These are phyloP conservation scores for Chionoecetes opilio DNA, from an alignment of 1,140 invertebrate species.

Conservation along the genomic window DNA sequence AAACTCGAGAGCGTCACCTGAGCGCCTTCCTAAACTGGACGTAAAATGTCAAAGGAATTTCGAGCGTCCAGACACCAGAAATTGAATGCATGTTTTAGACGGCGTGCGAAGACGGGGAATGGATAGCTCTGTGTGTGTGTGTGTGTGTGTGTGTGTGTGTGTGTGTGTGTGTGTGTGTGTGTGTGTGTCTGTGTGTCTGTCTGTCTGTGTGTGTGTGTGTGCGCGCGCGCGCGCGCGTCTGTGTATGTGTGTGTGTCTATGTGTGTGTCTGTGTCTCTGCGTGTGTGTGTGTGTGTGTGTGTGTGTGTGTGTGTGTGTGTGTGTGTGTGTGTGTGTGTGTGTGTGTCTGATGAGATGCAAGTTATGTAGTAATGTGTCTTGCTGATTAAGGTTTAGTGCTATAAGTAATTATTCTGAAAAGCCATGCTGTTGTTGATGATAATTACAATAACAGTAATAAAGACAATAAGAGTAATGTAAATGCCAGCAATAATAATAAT, in stretches of 20 bases:
- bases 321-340: neutral
- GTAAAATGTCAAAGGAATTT: no score
- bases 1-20: no score
- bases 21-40: no score
- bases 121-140: neutral
- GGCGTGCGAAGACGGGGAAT: no score
- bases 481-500: conserved; percentile 22
- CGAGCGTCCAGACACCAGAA: no score
- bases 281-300: no score
- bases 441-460: conserved; percentile 39
- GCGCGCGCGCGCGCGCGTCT: conserved; percentile 54
- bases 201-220: conserved; percentile 61
- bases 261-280: no score
- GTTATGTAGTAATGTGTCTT: neutral
- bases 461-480: conserved; percentile 5
- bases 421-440: neutral
- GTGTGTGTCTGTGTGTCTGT: conserved; percentile 43
- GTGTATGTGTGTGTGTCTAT: no score
- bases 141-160: conserved; percentile 53
- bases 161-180: conserved; percentile 47
- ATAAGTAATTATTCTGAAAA: no score
- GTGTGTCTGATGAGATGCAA: neutral
- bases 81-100: no score
- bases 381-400: neutral
- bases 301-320: conserved; percentile 48